phyloP scores from a whole-genome alignment of 1,140 invertebrate genomes.

The Sipha flava region DNA sequence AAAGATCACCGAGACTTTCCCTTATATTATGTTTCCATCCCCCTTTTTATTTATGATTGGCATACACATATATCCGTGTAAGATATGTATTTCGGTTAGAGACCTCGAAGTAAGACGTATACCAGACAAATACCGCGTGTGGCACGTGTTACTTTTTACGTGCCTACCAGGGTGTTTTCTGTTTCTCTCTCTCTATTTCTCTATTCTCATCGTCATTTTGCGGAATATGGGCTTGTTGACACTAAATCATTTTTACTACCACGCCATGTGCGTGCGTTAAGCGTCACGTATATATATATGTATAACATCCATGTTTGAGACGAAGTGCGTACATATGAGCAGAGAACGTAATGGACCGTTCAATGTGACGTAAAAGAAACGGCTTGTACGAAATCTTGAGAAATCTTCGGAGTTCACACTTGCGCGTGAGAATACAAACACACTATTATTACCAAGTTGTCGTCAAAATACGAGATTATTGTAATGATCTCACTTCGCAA shows the following conservation, averaged over 20 bases:
- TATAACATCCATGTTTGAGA: background rate
- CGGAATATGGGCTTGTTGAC: background rate
- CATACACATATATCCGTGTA: slow-evolving; percentile 1
- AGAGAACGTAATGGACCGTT: background rate
- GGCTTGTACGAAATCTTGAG: background rate
- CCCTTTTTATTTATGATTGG: slow-evolving; percentile 16
- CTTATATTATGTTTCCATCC: background rate
- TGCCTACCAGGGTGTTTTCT: background rate
- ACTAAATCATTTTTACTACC: slow-evolving; percentile 26
- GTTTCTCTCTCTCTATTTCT: background rate
- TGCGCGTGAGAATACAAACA: too few relatives aligned
- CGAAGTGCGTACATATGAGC: background rate
- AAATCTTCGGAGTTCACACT: background rate
- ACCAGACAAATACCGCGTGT: background rate
- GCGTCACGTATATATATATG: background rate
- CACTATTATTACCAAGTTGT: too few relatives aligned
- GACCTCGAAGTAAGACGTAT: slow-evolving; percentile 5
- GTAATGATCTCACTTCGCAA: too few relatives aligned
- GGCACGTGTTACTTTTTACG: slow-evolving; percentile 3
- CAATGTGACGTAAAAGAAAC: background rate
- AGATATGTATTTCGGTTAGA: slow-evolving; percentile 10
- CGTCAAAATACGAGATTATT: too few relatives aligned
- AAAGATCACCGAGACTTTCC: background rate
- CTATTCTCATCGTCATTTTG: background rate
- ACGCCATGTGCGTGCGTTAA: background rate